A percentile compares a stretch with the other conserved stretches of the same genome.
Conservation (phyloP, 2,888 invertebrate species). For the Pandemis corylana region DNA sequence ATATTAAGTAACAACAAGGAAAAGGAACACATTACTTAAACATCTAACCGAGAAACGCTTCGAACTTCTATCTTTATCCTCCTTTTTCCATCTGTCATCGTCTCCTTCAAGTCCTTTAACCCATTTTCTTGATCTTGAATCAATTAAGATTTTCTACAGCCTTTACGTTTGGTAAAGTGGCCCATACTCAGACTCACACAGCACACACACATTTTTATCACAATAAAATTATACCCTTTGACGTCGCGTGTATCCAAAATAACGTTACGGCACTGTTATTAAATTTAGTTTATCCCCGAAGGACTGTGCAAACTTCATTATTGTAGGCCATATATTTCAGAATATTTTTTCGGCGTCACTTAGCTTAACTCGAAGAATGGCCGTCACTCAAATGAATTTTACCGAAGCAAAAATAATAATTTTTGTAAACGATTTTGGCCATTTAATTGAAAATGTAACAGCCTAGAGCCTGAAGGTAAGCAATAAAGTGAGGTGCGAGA, state of each 20-base stretch:
- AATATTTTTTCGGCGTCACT: neutral
- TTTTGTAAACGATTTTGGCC: slow-evolving; percentile 6
- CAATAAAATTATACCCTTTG: neutral
- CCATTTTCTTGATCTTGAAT: no score
- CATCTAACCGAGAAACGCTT: no score
- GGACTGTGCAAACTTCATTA: slow-evolving; percentile 21
- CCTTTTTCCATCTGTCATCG: no score
- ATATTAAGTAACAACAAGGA: no score
- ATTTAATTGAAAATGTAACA: slow-evolving; percentile 13
- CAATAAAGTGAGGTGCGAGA: neutral
- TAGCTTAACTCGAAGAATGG: neutral
- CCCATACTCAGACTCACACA: no score
- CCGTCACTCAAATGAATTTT: slow-evolving; percentile 19
- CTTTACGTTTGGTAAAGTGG: no score
- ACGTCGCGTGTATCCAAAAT: neutral
- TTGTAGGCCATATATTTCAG: slow-evolving; percentile 8
- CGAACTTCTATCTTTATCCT: no score
- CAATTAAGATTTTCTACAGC: no score
- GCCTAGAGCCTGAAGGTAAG: neutral
- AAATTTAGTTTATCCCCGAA: slow-evolving; percentile 4
- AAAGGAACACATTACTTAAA: no score
- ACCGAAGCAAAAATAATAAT: slow-evolving; percentile 6
- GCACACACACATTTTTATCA: no score
- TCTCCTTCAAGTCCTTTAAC: no score
- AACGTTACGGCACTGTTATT: slow-evolving; percentile 8